Conservation (phyloP, 2,797 vertebrate genomes). For the Protonibea diacanthus region DNA sequence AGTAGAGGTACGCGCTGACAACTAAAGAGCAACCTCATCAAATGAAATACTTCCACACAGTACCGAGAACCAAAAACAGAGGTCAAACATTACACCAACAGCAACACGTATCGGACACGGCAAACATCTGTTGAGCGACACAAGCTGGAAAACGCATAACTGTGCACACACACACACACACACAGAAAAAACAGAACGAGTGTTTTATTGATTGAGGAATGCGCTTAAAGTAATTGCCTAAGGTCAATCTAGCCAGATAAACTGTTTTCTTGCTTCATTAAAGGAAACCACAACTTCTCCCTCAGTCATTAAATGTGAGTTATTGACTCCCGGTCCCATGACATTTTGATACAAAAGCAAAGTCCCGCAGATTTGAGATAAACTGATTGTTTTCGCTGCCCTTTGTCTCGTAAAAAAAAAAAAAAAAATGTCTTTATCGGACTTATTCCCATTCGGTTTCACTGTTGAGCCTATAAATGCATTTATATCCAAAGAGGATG, state of each 20-base stretch:
- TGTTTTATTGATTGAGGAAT: constrained; percentile 77
- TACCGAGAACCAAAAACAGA: not conserved
- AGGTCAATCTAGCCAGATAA: constrained; percentile 79
- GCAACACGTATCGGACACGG: not conserved
- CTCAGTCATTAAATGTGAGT: constrained; percentile 73
- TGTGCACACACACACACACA: constrained; percentile 9
- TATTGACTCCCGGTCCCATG: constrained; percentile 73
- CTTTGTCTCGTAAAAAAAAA: constrained; percentile 58
- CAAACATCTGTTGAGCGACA: not conserved
- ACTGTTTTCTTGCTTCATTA: constrained; percentile 80
- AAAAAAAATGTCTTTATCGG: constrained; percentile 46
- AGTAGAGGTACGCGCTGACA: not conserved
- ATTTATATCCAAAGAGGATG: constrained; percentile 41
- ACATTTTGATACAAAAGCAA: constrained; percentile 76
- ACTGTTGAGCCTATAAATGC: constrained; percentile 35
- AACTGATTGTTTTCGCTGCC: constrained; percentile 65
- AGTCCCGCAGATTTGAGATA: constrained; percentile 62
- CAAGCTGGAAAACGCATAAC: constrained; percentile 12
- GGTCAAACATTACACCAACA: not conserved
- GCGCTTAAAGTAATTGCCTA: constrained; percentile 79
- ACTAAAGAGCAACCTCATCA: not conserved
- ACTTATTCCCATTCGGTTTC: constrained; percentile 27
- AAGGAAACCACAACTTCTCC: constrained; percentile 75
- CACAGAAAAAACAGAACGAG: constrained; percentile 32
- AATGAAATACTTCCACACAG: constrained; percentile 7